Conservation (phyloP, 2,797 vertebrate species). For the Telmatherina bonti region DNA sequence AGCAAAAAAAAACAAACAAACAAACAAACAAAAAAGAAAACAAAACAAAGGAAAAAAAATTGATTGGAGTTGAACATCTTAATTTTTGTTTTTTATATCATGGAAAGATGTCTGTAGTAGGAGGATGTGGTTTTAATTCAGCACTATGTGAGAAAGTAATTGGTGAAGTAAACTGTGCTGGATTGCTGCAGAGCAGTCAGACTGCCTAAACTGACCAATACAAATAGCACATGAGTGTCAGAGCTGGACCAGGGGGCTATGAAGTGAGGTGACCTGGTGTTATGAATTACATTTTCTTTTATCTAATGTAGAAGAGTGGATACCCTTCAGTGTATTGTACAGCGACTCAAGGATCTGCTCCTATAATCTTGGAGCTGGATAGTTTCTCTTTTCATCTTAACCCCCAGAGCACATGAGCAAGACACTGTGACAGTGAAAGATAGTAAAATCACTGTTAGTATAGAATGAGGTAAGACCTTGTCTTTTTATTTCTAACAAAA, state of each 20-base stretch:
- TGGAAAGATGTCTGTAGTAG: no score
- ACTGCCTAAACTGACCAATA: no score
- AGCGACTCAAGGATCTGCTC: not conserved
- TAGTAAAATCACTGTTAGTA: constrained; percentile 48
- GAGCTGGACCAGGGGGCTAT: not conserved
- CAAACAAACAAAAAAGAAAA: no score
- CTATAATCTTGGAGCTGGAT: not conserved
- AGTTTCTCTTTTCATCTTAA: constrained; percentile 27
- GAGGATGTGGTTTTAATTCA: no score
- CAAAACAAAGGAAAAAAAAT: no score
- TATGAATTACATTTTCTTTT: not conserved
- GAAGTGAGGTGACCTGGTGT: not conserved
- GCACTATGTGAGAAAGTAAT: no score
- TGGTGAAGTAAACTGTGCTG: no score
- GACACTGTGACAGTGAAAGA: constrained; percentile 33
- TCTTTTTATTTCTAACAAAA: constrained; percentile 51
- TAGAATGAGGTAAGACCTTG: constrained; percentile 47
- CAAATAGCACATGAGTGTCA: not conserved
- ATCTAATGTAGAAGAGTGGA: not conserved
- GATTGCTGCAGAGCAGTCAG: no score
- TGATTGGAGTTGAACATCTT: no score
- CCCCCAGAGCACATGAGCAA: constrained; percentile 3
- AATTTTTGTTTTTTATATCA: no score
- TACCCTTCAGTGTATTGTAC: not conserved
- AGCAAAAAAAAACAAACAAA: no score